phyloP scores from a whole-genome alignment of 2,113 vertebrate genomes.

The human region GRCh38 chr19:47464001-47464500 shows the following conservation, averaged over 20 bases:
- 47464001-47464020: neutral
- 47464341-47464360: neutral
- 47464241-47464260: too few relatives aligned
- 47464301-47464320: too few relatives aligned
- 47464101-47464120: neutral
- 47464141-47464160: too few relatives aligned
- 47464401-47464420: neutral
- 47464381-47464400: too few relatives aligned
- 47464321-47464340: too few relatives aligned
- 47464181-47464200: too few relatives aligned
- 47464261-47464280: too few relatives aligned
- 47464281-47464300: too few relatives aligned
- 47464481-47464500: neutral
- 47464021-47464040: neutral
- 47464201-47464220: too few relatives aligned
- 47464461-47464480: accelerated
- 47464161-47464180: too few relatives aligned
- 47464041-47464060: neutral
- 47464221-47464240: too few relatives aligned
- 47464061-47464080: neutral
- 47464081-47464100: neutral
- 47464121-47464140: too few relatives aligned
- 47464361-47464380: neutral
- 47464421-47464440: neutral
- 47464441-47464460: neutral